Conservation (phyloP, 2,797 vertebrate species). For the Sebastes alutus region DNA sequence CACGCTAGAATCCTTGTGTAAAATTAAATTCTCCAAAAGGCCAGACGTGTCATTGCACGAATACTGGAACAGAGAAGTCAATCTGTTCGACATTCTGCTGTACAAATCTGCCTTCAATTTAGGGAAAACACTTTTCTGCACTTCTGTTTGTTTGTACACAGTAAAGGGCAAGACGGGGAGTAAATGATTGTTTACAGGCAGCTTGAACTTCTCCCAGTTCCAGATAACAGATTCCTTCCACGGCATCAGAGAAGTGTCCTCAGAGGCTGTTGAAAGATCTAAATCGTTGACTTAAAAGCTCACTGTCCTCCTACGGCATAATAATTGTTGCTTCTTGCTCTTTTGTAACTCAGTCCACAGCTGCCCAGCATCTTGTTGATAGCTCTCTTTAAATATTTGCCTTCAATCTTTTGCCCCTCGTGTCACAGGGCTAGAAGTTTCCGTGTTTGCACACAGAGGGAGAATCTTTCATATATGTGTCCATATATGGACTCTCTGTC, state of each 20-base stretch:
- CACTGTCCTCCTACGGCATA: neutral
- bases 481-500: slow-evolving; percentile 80
- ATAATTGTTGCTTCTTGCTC: slow-evolving; percentile 14
- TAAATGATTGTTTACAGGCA: slow-evolving; percentile 68
- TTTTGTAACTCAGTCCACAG: slow-evolving; percentile 29
- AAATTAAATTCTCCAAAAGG: slow-evolving; percentile 53
- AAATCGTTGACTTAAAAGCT: slow-evolving; percentile 36
- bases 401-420: slow-evolving; percentile 57
- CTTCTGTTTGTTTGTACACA: slow-evolving; percentile 46
- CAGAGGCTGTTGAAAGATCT: slow-evolving; percentile 38
- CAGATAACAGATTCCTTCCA: slow-evolving; percentile 74
- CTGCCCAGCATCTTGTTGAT: slow-evolving; percentile 45
- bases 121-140: slow-evolving; percentile 12
- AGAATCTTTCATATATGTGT: slow-evolving; percentile 70
- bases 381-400: slow-evolving; percentile 74
- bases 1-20: slow-evolving; percentile 34
- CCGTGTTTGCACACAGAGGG: slow-evolving; percentile 64
- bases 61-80: neutral
- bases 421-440: slow-evolving; percentile 75
- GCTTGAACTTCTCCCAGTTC: slow-evolving; percentile 47
- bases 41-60: slow-evolving; percentile 33
- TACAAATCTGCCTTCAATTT: slow-evolving; percentile 12
- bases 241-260: slow-evolving; percentile 41
- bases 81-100: neutral
- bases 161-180: slow-evolving; percentile 29